Base-by-base conservation (phyloP, 2,797 vertebrate genomes). In the Paedocypris micromegethes region DNA sequence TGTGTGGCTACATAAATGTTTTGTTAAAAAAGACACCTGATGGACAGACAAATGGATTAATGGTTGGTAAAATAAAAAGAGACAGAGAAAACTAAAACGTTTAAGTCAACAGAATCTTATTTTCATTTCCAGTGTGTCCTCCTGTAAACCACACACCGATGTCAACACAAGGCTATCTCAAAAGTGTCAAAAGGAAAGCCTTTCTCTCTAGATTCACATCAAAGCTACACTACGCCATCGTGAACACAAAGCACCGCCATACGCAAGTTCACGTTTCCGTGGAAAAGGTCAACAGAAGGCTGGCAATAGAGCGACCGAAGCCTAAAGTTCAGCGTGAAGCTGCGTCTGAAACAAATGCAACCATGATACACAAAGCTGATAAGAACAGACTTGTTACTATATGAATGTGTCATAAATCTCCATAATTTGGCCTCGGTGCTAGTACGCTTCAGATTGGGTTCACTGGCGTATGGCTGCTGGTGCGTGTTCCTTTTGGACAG, bases 211-310 rank as follows among this genome's bases (percentile, higher is more conserved):
- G 78, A 86, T 83, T 82, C 79, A 78, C 84, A 83, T 85, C 87
- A 89, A 89, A 86, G 87, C 88, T 86, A 87, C 85, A 86, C 84
- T 88, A 82, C 74, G 72, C 77, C 60, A 65, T 64, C 69, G 58
- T 57, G 64, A 66, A 63, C 54, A 64, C 70, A 73, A 59, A 70
- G 75, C 78, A 75, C 66, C 71, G 74, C 74, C 79, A 79, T 79
- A 76, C 81, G 80, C 81, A 68, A 80, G 87, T 86, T 85, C 81
- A 78, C 84, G 83, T 81, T 70, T 74, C 75, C 77, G 70, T 80
- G 83, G 81, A 82, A 86, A 77, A 82, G 75, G 53, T 75, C 76
- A 79, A 72, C 58, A 70, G 71, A 64, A 75, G 78, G 80, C 72
- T 61, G 46, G 9, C 47, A 52, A 57, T 50, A 37, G 51, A 51